Evolutionary conservation across 2,113 vertebrate species (phyloP).

Genomic region (Scytalopus superciliaris): DNA sequence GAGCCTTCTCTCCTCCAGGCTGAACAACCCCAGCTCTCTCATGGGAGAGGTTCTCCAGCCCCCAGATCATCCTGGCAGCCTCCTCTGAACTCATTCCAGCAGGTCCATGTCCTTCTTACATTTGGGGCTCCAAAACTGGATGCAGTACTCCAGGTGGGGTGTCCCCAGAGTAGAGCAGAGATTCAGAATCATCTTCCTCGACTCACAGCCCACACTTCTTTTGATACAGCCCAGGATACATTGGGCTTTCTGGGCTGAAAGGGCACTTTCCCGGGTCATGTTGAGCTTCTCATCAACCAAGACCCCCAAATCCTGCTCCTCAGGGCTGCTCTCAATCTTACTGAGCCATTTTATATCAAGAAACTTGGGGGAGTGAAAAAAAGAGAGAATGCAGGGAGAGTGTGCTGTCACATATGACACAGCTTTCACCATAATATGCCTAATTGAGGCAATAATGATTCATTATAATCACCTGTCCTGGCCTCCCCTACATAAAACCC

Average conservation of each 20-base stretch:
- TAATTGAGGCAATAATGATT: background rate
- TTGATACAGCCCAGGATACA: accelerated
- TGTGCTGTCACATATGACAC: background rate
- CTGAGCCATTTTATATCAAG: background rate
- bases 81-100: background rate
- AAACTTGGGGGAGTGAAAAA: background rate
- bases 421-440: background rate
- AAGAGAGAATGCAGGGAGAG: background rate
- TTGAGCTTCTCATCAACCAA: background rate
- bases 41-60: background rate
- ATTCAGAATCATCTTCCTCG: background rate
- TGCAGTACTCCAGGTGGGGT: background rate
- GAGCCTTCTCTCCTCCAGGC: background rate
- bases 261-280: accelerated
- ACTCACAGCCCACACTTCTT: accelerated
- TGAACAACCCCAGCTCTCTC: background rate
- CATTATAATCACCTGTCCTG: background rate
- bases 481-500: accelerated
- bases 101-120: accelerated
- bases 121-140: background rate
- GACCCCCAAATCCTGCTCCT: background rate
- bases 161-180: background rate
- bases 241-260: background rate
- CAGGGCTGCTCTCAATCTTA: background rate
- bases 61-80: no score